A percentile compares a stretch with the other conserved stretches of the same genome.
These are phyloP conservation scores for Liposcelis brunnea DNA, from an alignment of 2,888 invertebrate genomes.

Conservation along the genomic window DNA sequence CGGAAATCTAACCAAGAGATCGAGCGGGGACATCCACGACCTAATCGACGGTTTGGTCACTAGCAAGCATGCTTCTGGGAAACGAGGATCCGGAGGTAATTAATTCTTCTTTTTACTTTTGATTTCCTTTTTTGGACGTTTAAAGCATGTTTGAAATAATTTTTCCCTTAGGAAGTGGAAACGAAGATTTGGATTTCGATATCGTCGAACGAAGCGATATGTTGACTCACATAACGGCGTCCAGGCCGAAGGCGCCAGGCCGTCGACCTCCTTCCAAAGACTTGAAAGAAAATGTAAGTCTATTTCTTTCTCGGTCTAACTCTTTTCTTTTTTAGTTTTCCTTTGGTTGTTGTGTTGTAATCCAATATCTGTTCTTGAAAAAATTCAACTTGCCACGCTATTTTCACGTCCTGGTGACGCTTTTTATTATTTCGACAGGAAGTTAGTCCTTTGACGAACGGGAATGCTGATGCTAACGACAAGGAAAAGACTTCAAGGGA, in stretches of 20 bases:
- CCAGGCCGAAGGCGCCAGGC: conserved; percentile 43
- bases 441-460: conserved; percentile 15
- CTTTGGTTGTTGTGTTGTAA: too few species aligned
- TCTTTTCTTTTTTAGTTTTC: conserved; percentile 11
- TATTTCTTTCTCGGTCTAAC: conserved; percentile 19
- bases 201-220: conserved; percentile 29
- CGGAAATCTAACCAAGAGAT: conserved; percentile 1
- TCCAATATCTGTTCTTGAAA: too few species aligned
- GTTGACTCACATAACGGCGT: conserved; percentile 32
- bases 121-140: too few species aligned
- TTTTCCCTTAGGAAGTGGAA: conserved; percentile 3
- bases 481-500: conserved; percentile 35
- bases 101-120: too few species aligned
- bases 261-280: conserved; percentile 44
- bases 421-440: conserved; percentile 19
- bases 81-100: conserved; percentile 6
- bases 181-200: conserved; percentile 28
- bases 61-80: background rate
- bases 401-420: too few species aligned
- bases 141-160: too few species aligned
- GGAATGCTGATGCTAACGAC: background rate
- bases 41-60: too few species aligned
- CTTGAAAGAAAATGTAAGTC: conserved; percentile 23
- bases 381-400: too few species aligned
- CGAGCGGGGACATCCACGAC: background rate